Base-by-base conservation (phyloP, 2,797 vertebrate genomes). In the Pagetopsis macropterus region DNA sequence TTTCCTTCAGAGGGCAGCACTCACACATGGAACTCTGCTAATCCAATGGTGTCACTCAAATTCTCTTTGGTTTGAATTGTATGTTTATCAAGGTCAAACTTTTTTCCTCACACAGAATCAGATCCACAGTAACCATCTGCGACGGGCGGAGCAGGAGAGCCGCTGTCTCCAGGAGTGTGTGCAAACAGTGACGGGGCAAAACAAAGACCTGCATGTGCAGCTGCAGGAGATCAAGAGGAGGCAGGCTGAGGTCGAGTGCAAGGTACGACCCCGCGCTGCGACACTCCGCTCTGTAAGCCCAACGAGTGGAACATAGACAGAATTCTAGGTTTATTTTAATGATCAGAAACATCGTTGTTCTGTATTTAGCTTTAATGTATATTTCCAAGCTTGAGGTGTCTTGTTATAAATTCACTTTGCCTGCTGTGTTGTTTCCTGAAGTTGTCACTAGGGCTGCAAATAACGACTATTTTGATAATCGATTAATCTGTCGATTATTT, bases 181-280 rank as follows among this genome's bases (percentile, higher is more conserved):
- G 74, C 94, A 96, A 61, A 91, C 92, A 61, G 93, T 99, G 88
- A 96, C 95, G 2, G 70, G 79, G 2, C 97, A 98, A 88, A 99
- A 98, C 86, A 98, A 97, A 92, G 96, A 94, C 67, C 92, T 98
- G 5, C 88, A 95, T 46, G 75, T 91, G 82, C 97, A 99, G 50
- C 45, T 98, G 81, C 95, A 95, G 79, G 97, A 97, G 90, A 94
- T 95, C 62, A 99, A 97, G 75, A 93, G 97, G 81, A 97, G 93
- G 82, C 97, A 96, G 89, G 97, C 97, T 57, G 98, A 99, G 94
- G 96, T 95, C 70, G 96, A 99, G 76, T 99, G 96, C 95, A 99
- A 98, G 97, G 97, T 98, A 94, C 90, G 58, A 46, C 6, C 51
- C 19, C 41, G 62, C 43, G 31, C 16, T 61, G 49, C 58, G 56